Base-by-base conservation (phyloP, 2,113 vertebrate species). In the Indicator indicator region DNA sequence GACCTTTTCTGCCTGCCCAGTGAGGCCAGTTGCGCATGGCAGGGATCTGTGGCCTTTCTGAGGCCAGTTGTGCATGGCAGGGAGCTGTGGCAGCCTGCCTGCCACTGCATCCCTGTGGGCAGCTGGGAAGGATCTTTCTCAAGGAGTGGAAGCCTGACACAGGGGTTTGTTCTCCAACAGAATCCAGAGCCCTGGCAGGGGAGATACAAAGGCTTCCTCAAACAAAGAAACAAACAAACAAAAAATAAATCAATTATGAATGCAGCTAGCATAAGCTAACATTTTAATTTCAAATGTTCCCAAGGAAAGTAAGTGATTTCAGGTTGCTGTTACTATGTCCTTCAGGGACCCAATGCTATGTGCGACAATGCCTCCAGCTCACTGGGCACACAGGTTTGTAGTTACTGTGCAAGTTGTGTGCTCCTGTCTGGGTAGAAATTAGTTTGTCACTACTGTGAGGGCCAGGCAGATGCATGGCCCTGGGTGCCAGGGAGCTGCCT, bases 131-230 rank as follows among this genome's bases (percentile, higher is more conserved):
- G 71, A 28, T 5, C 71, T 77, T 71, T 23, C 16, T n/a, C 2
- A 2, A 16, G 38, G n/a, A 56, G 9, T 1, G 0, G 33, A 23
- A 79, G 10, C 33, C 68, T 2, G 0, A 38, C 33, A 30, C 0
- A 0, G 14, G 46, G 14, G 12, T 0, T 11, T 32, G 11, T 36
- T 60, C 33, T 68, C 48, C 21, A 56, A 27, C 33, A 56, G 32
- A 55, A 6, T 67, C 21, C 38, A 60, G 18, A 60, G 21, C 10
- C 13, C 38, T 54, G 14, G 11, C 24, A 64, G 20, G 20, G 12
- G 9, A 72, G 24, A n/a, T 1, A 2, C 40, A 72, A 72, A 59
- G 24, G 38, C 26, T 77, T 82, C 50, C n/a, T 58, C 38, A 81
- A 58, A 68, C 14, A 80, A 65, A 62, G 13, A 52, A 65, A 48